Evolutionary conservation across 2,113 vertebrate genomes (phyloP), one percentile per base, ranked within the genome.

Genomic region (Engraulis encrasicolus): DNA sequence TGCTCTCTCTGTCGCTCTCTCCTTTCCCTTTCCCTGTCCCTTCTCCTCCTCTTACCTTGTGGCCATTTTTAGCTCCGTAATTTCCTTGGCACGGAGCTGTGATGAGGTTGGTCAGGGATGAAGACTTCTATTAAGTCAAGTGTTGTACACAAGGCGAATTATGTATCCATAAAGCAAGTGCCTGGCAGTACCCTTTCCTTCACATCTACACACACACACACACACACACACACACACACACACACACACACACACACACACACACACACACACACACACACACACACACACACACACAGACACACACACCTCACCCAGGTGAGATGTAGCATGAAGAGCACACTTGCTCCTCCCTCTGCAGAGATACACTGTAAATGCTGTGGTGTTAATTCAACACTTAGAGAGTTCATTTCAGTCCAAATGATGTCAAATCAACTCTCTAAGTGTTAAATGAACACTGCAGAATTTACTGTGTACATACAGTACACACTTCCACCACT

Each of bases 61-160:
- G 85, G 89, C 86, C 93, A 94, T 94, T 94, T 95, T 94, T 93
- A 94, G 93, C 89, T 87, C 90, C 88, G 94, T 94, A 91, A 95
- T 95, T 95, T 95, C 91, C 93, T 93, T 90, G 91, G 93, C 92
- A 92, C 90, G 93, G 90, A 93, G 91, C 93, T 91, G 91, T 95
- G 95, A 96, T 95, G 95, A 94, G 94, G 93, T 94, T 94, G 94
- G 94, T 95, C 93, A 94, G 92, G 94, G 93, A 94, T 95, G 94
- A 94, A 93, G 93, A 93, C 93, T 95, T 95, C 93, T 93, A 96
- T 96, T 96, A 95, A 94, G 91, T 92, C 91, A 90, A 93, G 93
- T 95, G 93, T 95, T 94, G 94, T 94, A 95, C 93, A 95, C 92
- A 92, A 91, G 91, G 91, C 90, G 90, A 94, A 94, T 93, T 93